Conservation (phyloP, 2,797 vertebrate genomes). For the Sebastes vulpes region DNA sequence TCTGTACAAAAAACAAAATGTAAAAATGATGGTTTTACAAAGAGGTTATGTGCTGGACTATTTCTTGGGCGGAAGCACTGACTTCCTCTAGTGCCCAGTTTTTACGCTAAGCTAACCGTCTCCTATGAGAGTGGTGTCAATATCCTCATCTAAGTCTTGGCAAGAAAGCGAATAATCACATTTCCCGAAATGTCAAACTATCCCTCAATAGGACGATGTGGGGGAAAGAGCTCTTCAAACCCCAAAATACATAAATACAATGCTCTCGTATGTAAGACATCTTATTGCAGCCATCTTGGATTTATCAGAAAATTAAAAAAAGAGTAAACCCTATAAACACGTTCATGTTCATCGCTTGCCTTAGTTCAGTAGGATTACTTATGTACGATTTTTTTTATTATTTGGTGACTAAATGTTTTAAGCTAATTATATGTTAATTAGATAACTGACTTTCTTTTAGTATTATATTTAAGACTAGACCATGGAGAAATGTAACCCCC, state of each 20-base stretch:
- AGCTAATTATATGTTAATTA: constrained; percentile 22
- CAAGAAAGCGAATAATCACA: background rate
- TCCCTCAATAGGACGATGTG: background rate
- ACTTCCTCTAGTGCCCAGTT: background rate
- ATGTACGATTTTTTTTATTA: background rate
- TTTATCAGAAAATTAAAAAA: background rate
- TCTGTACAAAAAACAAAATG: too few species aligned
- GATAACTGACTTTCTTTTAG: constrained; percentile 13
- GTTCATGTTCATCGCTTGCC: constrained; percentile 12
- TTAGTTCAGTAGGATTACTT: background rate
- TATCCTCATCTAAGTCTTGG: background rate
- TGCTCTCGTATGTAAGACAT: background rate
- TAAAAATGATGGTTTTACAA: too few species aligned
- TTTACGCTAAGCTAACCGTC: background rate
- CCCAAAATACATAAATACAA: background rate
- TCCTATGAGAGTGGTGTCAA: background rate
- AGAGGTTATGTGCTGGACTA: background rate
- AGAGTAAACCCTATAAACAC: background rate
- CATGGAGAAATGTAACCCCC: background rate
- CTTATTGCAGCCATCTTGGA: background rate
- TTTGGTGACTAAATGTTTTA: constrained; percentile 32
- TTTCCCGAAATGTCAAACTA: constrained; percentile 8
- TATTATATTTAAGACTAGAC: background rate
- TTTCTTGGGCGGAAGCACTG: background rate
- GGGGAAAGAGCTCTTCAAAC: background rate